Evolutionary conservation across 2,797 vertebrate species (phyloP).

Genomic region (Gastrophryne carolinensis): DNA sequence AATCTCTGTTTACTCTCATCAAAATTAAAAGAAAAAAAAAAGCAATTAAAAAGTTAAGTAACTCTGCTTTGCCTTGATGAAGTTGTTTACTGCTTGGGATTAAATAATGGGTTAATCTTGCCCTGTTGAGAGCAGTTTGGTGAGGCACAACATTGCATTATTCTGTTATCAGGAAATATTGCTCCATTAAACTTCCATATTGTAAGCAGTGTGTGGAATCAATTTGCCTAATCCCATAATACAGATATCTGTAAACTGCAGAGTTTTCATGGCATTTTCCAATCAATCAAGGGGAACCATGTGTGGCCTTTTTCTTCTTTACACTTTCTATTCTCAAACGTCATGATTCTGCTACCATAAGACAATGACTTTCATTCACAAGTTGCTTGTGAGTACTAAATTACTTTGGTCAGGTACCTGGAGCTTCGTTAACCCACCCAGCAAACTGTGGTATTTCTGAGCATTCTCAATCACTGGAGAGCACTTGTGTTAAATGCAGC

Average conservation of each 20-base stretch:
- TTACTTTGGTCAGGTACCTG: no score
- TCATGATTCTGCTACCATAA: neutral
- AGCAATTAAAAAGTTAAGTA: constrained; percentile 37
- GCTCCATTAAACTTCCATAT: constrained; percentile 35
- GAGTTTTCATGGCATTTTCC: constrained; percentile 6
- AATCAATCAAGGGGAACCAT: constrained; percentile 12
- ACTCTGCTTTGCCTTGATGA: constrained; percentile 7
- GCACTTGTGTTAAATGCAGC: no score
- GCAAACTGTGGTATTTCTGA: no score
- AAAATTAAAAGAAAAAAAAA: constrained; percentile 26
- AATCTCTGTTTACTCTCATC: constrained; percentile 3
- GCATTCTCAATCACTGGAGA: no score
- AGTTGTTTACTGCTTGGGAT: constrained; percentile 47
- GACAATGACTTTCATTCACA: neutral
- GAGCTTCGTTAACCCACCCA: no score
- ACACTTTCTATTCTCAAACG: neutral
- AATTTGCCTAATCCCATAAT: constrained; percentile 45
- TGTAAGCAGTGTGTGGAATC: constrained; percentile 17
- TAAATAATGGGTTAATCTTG: constrained; percentile 51
- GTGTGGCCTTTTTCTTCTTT: neutral
- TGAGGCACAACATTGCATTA: neutral
- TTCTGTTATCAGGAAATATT: constrained; percentile 40
- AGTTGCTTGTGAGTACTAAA: no score
- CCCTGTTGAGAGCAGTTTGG: neutral
- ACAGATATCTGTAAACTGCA: constrained; percentile 40